A percentile compares a stretch with the other conserved stretches of the same genome.
Conservation (phyloP, 2,888 invertebrate species). For the Crocallis elinguaria region DNA sequence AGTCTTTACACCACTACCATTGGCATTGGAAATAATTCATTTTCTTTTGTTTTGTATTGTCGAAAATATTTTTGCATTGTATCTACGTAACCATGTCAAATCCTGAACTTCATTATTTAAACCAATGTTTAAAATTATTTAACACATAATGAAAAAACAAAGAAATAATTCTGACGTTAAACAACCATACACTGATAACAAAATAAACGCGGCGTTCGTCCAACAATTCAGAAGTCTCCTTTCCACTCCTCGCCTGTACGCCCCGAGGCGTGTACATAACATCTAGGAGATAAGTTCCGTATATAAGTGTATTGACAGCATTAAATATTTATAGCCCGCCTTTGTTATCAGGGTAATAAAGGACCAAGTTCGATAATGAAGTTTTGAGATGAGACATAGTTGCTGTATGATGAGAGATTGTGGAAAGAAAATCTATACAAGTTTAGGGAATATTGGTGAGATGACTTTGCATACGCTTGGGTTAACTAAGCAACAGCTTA, state of each 20-base stretch:
- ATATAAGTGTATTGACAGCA: constrained; percentile 79
- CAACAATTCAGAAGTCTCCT: constrained; percentile 36
- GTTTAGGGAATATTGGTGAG: no score
- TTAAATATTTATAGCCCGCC: constrained; percentile 76
- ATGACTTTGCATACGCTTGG: no score
- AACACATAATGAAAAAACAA: no score
- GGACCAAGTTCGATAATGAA: constrained; percentile 29
- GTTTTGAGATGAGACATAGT: constrained; percentile 17
- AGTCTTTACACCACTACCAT: no score
- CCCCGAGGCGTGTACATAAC: constrained; percentile 81
- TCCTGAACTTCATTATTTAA: no score
- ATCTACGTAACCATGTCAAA: no score
- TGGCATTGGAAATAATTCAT: no score
- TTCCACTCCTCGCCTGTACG: constrained; percentile 63
- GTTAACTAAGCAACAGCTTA: no score
- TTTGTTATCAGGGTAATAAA: constrained; percentile 69
- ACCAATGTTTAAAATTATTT: no score
- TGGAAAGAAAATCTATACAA: constrained; percentile 9
- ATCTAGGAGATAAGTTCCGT: constrained; percentile 78
- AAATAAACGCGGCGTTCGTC: constrained; percentile 37
- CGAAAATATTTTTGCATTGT: no score
- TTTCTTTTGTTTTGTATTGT: background rate
- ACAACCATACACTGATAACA: no score
- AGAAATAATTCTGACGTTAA: background rate
- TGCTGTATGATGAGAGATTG: background rate